A percentile compares a stretch with the other conserved stretches of the same genome.
phyloP scores from a whole-genome alignment of 92 coral and sea anemone genomes.

The Palythoa grandis region DNA sequence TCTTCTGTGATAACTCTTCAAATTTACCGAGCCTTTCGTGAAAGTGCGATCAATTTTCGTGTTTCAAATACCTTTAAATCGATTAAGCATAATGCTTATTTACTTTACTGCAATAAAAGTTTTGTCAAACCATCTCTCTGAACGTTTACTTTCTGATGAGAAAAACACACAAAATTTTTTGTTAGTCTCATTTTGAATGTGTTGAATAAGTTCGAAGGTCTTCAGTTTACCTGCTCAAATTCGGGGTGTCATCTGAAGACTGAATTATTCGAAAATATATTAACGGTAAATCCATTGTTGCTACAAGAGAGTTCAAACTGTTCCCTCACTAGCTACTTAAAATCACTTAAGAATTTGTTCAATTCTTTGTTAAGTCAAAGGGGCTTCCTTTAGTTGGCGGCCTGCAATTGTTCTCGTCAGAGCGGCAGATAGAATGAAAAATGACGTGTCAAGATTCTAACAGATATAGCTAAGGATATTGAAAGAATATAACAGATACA shows the following conservation, averaged over 20 bases:
- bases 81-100: neutral
- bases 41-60: neutral
- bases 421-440: conserved; percentile 43
- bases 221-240: no score
- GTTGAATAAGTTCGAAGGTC: neutral
- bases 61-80: conserved; percentile 14
- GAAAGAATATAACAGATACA: conserved; percentile 11
- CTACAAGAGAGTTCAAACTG: no score
- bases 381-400: neutral
- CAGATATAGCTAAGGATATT: conserved; percentile 3
- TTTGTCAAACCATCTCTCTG: neutral
- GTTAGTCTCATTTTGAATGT: neutral
- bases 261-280: no score
- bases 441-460: conserved; percentile 32
- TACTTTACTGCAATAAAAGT: conserved; percentile 3
- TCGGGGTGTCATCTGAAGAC: no score
- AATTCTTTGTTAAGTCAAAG: neutral
- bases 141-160: conserved; percentile 1
- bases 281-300: no score
- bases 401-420: conserved; percentile 6
- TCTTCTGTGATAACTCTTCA: neutral
- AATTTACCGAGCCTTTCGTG: neutral
- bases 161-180: neutral
- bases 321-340: neutral
- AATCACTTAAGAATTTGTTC: neutral